Percentiles rank a stretch among this genome's conserved stretches.
These are phyloP conservation scores for Trisateles emortualis DNA, from an alignment of 2,888 invertebrate genomes.

Conservation along the genomic window DNA sequence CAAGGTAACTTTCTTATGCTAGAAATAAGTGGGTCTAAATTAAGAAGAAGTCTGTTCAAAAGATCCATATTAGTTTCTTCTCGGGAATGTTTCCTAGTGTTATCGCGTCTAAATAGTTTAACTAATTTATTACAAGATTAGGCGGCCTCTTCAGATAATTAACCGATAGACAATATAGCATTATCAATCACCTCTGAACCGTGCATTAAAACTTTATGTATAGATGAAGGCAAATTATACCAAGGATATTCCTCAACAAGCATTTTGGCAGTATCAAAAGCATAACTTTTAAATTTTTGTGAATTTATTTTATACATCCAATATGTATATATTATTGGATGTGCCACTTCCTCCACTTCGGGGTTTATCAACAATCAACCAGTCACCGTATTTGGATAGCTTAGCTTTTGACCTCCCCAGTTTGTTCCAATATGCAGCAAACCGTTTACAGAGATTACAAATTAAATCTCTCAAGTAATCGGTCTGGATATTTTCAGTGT, in stretches of 20 bases:
- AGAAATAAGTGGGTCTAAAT: conserved; percentile 7
- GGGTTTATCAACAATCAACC: too few species aligned
- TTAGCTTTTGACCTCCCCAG: not conserved
- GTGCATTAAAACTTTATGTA: too few species aligned
- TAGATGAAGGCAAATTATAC: too few species aligned
- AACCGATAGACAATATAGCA: conserved; percentile 9
- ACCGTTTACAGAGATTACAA: too few species aligned
- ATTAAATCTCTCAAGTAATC: not conserved
- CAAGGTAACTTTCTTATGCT: conserved; percentile 2
- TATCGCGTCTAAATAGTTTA: conserved; percentile 14
- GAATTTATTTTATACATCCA: conserved; percentile 5
- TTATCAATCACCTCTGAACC: too few species aligned
- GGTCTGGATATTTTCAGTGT: conserved; percentile 4
- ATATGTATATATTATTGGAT: too few species aligned
- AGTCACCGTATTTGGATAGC: not conserved
- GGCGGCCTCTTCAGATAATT: conserved; percentile 12
- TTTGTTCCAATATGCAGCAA: conserved; percentile 1
- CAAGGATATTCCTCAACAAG: too few species aligned
- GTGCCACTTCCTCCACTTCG: too few species aligned
- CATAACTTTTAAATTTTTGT: not conserved
- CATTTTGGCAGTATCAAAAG: not conserved
- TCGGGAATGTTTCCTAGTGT: conserved; percentile 6
- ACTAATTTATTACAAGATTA: conserved; percentile 19
- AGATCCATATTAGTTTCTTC: conserved; percentile 3
- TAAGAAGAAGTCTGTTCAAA: conserved; percentile 10